Percentiles rank a stretch among this genome's conserved stretches.
Conservation (phyloP, 2,113 vertebrate genomes). For the Anhinga anhinga region DNA sequence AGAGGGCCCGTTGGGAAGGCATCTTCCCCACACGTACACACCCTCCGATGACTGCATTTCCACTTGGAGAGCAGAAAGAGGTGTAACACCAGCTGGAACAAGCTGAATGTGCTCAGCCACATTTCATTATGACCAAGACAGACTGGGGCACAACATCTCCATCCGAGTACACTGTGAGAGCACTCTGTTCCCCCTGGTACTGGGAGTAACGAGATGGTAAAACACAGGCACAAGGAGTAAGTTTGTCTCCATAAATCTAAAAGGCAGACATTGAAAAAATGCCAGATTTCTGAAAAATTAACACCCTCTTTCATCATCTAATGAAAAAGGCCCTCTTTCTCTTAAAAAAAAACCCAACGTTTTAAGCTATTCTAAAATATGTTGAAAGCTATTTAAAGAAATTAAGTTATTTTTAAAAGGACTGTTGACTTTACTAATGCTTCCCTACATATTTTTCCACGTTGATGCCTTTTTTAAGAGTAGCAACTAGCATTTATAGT, state of each 20-base stretch:
- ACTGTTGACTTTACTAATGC: slow-evolving; percentile 11
- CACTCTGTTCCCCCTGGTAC: slow-evolving; percentile 11
- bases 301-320: not conserved
- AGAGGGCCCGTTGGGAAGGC: not conserved
- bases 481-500: not conserved
- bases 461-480: not conserved
- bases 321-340: not conserved
- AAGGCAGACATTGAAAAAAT: slow-evolving; percentile 4
- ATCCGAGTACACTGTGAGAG: not conserved
- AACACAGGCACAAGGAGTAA: slow-evolving; percentile 19
- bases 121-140: not conserved
- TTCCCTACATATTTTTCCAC: slow-evolving; percentile 8
- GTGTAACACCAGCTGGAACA: not conserved
- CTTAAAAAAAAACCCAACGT: not conserved
- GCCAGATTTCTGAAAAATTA: slow-evolving; percentile 27
- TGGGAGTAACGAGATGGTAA: not conserved
- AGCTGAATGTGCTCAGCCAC: slow-evolving; percentile 1
- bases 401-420: slow-evolving; percentile 17
- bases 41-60: slow-evolving; percentile 31
- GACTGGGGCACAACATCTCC: not conserved
- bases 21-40: not conserved
- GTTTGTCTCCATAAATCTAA: slow-evolving; percentile 24
- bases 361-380: not conserved
- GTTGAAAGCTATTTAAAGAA: slow-evolving; percentile 19
- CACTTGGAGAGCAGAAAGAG: not conserved